Evolutionary conservation across 2,113 vertebrate genomes (phyloP), one percentile per base, ranked within the genome.

Genomic region (Planiliza haematocheilus): DNA sequence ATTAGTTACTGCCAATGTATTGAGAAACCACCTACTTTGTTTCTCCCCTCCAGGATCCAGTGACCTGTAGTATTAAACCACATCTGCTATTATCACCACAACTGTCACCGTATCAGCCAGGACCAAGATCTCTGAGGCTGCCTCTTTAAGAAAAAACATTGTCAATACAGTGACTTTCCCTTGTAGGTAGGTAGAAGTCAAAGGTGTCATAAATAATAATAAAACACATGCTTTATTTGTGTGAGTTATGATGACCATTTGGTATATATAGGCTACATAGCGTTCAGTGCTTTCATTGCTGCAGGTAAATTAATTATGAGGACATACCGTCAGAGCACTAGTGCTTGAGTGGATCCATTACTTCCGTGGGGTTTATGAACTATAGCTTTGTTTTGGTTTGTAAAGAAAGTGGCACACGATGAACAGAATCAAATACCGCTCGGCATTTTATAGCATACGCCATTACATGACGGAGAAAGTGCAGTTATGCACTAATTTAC

Each of bases 301-400:
- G 42, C 48, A 50, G 18, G 16, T 82, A 36, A 86, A 86, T 85
- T 52, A 80, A 83, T 81, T 53, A 85, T 86, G 58, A 79, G 46
- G 37, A 36, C 50, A 20, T 10, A 14, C 38, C 68, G 74, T 70
- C 46, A 63, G 49, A 21, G 42, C 57, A 65, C 43, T 61, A n/a
- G 48, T 80, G 70, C 55, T 78, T 58, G 42, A 78, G 50, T 43
- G 8, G 5, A 74, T 64, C 37, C 34, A 69, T 82, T 70, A 82
- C 63, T 59, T 64, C 71, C 17, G 58, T 24, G 11, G 45, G 3
- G 24, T 65, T 73, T 51, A 49, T 41, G 4, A 51, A 55, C 24
- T 75, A 12, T 30, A 21, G 7, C 41, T 39, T 64, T 64, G 30
- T 73, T 51, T 34, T 13, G 24, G 21, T 70, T 74, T 18, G 1